Evolutionary conservation across 2,797 vertebrate species (phyloP).

Genomic region (Macropodus opercularis): DNA sequence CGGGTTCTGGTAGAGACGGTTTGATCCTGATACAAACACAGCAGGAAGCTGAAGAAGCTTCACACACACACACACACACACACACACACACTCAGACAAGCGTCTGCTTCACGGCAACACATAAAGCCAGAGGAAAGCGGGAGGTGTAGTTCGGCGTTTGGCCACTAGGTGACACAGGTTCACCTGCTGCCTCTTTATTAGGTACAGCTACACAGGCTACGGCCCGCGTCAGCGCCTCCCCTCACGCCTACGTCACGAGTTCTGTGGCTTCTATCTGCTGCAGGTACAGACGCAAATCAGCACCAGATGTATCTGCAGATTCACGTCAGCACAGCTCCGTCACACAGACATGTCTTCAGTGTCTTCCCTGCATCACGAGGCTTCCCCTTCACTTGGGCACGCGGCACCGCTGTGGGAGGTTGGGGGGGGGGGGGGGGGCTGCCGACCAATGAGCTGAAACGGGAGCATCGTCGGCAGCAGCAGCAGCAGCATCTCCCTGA

Average conservation of each 20-base stretch:
- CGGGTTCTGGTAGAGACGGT: conserved; percentile 17
- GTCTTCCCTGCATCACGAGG: conserved; percentile 27
- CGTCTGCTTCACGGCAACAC: not conserved
- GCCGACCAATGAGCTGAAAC: conserved; percentile 57
- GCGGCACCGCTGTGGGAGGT: conserved; percentile 17
- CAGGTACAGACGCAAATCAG: too few relatives aligned
- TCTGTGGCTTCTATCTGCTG: too few relatives aligned
- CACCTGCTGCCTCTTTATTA: not conserved
- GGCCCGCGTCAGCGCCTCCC: too few relatives aligned
- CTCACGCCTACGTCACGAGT: too few relatives aligned
- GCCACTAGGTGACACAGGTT: conserved; percentile 62
- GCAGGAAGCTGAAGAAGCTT: conserved; percentile 30
- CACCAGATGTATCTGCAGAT: too few relatives aligned
- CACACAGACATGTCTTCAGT: too few relatives aligned
- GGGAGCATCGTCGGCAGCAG: conserved; percentile 38
- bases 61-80: not conserved
- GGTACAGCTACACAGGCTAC: too few relatives aligned
- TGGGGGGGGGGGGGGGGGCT: not conserved
- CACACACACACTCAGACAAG: not conserved
- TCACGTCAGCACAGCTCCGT: too few relatives aligned
- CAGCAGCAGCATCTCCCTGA: conserved; percentile 46
- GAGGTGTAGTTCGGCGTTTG: conserved; percentile 38
- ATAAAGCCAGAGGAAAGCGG: not conserved
- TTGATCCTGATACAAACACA: conserved; percentile 67
- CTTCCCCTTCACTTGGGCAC: conserved; percentile 31